Percentiles rank a stretch among this genome's conserved stretches.
Conservation (phyloP, 2,797 vertebrate genomes). For the Arvicola amphibius region DNA sequence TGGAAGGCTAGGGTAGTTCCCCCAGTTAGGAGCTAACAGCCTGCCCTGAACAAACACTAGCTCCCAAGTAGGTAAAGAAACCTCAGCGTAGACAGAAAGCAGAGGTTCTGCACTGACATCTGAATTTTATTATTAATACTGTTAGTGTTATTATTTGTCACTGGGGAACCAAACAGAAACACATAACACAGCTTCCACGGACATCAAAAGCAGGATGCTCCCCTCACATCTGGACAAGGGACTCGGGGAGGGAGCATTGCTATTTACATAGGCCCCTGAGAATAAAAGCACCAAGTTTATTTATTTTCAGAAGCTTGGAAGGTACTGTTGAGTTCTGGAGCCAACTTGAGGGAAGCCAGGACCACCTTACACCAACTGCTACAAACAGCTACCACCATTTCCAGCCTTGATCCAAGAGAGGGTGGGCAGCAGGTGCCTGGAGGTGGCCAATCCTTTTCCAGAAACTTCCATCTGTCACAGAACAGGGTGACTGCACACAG, state of each 20-base stretch:
- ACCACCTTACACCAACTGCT: neutral
- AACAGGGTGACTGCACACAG: neutral
- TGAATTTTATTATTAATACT: neutral
- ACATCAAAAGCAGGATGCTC: neutral
- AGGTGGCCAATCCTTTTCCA: slow-evolving; percentile 38
- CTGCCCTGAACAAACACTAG: neutral
- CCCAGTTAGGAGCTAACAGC: neutral
- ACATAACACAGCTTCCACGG: neutral
- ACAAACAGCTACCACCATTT: neutral
- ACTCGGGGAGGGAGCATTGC: neutral
- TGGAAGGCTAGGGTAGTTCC: neutral
- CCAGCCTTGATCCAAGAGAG: neutral
- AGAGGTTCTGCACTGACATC: neutral
- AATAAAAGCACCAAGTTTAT: neutral
- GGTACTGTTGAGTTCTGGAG: neutral
- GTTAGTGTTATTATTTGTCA: neutral
- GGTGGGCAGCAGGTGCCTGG: neutral
- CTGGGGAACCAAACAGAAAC: neutral
- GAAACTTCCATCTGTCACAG: slow-evolving; percentile 48
- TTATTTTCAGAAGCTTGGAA: slow-evolving; percentile 1
- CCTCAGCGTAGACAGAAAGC: neutral
- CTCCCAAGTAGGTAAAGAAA: neutral
- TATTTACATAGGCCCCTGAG: neutral
- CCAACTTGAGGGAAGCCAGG: neutral
- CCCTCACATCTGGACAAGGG: neutral